These are phyloP conservation scores for Amiota minor DNA, from an alignment of 2,888 invertebrate genomes.

Conservation along the genomic window DNA sequence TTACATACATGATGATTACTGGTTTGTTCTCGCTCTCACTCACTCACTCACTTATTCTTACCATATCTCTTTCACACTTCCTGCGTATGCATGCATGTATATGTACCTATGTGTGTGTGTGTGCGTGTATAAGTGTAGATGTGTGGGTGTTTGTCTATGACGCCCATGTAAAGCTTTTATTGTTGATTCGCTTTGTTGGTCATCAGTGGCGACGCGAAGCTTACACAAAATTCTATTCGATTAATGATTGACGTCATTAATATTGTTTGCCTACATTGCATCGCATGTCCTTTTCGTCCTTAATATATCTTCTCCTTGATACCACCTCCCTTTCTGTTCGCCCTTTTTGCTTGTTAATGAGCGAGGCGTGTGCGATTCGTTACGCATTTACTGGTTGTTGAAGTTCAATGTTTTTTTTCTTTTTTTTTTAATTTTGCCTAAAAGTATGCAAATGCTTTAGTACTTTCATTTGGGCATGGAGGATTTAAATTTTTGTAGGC, in stretches of 20 bases:
- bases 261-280: slow-evolving; percentile 4
- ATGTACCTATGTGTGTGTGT: background rate
- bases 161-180: background rate
- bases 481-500: slow-evolving; percentile 11
- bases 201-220: background rate
- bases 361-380: background rate
- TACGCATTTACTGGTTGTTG: background rate
- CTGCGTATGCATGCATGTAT: too few species aligned
- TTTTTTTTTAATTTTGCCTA: background rate
- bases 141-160: background rate
- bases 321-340: background rate
- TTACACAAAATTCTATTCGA: slow-evolving; percentile 19
- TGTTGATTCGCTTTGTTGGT: background rate
- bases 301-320: too few species aligned
- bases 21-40: background rate
- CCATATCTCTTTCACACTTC: too few species aligned
- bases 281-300: too few species aligned
- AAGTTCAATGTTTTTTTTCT: background rate
- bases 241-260: slow-evolving; percentile 28
- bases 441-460: slow-evolving; percentile 22
- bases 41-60: background rate
- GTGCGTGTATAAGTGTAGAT: background rate
- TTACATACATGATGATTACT: background rate
- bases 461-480: background rate
- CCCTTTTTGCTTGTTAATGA: background rate